Evolutionary conservation across 2,888 invertebrate genomes (phyloP), one percentile per base, ranked within the genome.

Genomic region (Tetheella fluctuosa): DNA sequence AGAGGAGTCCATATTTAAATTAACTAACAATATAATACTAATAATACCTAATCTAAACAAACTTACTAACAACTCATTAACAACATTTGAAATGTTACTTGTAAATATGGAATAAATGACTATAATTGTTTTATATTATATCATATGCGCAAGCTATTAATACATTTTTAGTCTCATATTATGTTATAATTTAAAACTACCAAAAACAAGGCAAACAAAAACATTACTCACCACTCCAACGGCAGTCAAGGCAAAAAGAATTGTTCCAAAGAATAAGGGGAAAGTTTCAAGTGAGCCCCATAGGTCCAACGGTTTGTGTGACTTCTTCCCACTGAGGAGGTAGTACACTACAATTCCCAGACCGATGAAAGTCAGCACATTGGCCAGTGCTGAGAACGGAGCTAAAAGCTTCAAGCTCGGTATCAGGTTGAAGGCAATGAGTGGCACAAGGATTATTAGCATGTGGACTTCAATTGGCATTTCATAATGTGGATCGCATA

Each of bases 191-290:
- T n/a, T n/a, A n/a, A n/a, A n/a, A n/a, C n/a, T n/a, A n/a, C n/a
- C n/a, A n/a, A n/a, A n/a, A n/a, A n/a, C n/a, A n/a, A 23, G 23
- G 59, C 48, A 15, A 58, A 7, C 20, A n/a, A 15, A n/a, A n/a
- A n/a, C n/a, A 23, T 28, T 13, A 86, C 96, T 94, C 80, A 96
- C 96, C 88, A 96, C 96, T 23, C 96, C 96, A 37, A 96, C 96
- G 1, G 96, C 96, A 72, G 96, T 98, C 72, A 98, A 94, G 0
- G 98, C 97, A 86, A 98, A 99, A 61, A 99, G 93, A 2, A 97
- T 97, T 0, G 98, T 98, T 1, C 98, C 98, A 80, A 98, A 97
- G 83, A 96, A 98, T 15, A 98, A 88, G 0, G 97, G 97, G 77
- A 96, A 95, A 6, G 83, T 78, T n/a, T 61, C 60, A 0, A 74